Base-by-base conservation (phyloP, 1,140 invertebrate species). In the Pomacea maculata region DNA sequence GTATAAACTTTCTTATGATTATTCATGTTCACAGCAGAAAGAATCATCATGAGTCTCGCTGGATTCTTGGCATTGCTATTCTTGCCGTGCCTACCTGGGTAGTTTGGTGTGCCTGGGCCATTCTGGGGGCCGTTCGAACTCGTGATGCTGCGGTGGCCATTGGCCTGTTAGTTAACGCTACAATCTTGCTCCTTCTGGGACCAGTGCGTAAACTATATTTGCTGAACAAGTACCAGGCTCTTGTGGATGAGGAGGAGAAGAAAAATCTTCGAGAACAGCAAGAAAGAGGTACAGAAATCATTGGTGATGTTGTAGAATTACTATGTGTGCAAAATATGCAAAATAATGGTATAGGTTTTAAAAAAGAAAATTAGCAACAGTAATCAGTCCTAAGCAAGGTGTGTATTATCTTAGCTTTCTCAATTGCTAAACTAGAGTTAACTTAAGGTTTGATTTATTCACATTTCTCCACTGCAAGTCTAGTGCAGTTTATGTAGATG, bases 41-140 rank as follows among this genome's bases (percentile, higher is more conserved):
- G 68, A 88, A 86, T 19, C 90, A 89, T 72, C 84, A 82, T 12
- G 91, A 92, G 83, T 87, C 91, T 11, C 86, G 92, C 25, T 93
- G 92, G 92, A 91, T 93, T 65, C 84, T 92, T 52, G 88, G 89
- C 12, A 90, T 91, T 52, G 86, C 89, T 11, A 80, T 91, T 4
- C 81, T 92, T 25, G 88, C 88, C 19, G 87, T 90, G 17, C 86
- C 90, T 12, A 83, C 87, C n/a, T 92, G 92, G 92, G 82, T 92
- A 11, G 86, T 90, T 5, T 93, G 92, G 92, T 90, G 89, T n/a
- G 81, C 92, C 9, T 88, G 92, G 11, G 88, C 91, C 10, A 87
- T 87, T 11, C 84, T 92, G 29, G 87, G 89, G 17, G 88, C 88
- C 9, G 83, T 89, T 63, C 85, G 87, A 76, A 86, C 88, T 68